A percentile compares a stretch with the other conserved stretches of the same genome.
These are phyloP conservation scores for Melanotaenia maccullochi DNA, from an alignment of 2,797 vertebrate species.

Conservation along the genomic window DNA sequence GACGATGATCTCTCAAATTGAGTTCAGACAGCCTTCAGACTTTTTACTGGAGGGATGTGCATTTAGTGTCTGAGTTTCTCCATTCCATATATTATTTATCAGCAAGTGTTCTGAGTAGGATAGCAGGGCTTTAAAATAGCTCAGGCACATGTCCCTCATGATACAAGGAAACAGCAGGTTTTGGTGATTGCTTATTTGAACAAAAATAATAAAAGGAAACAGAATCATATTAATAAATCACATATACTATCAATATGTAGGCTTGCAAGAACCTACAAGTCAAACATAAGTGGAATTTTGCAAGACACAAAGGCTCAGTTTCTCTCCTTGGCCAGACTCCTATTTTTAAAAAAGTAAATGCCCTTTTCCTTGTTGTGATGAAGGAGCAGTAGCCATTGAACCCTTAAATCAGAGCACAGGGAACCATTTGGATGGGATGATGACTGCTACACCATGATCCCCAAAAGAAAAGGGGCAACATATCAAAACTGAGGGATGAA, in stretches of 20 bases:
- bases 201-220: constrained; percentile 33
- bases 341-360: no score
- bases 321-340: background rate
- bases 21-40: constrained; percentile 36
- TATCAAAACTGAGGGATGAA: background rate
- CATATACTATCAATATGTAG: constrained; percentile 11
- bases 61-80: constrained; percentile 77
- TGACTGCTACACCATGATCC: background rate
- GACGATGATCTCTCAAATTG: constrained; percentile 26
- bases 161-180: constrained; percentile 41
- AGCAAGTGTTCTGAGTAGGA: constrained; percentile 58
- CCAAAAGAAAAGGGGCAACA: background rate
- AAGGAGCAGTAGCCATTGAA: background rate
- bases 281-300: constrained; percentile 7
- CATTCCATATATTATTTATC: constrained; percentile 77
- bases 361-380: background rate
- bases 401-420: background rate
- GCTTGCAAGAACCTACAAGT: constrained; percentile 11
- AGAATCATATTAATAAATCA: constrained; percentile 19
- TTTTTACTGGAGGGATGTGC: constrained; percentile 57
- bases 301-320: background rate
- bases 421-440: background rate
- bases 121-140: constrained; percentile 56
- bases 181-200: constrained; percentile 38
- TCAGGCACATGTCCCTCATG: constrained; percentile 40